Evolutionary conservation across 1,140 invertebrate species (phyloP).

Genomic region (Drosophila pseudoobscura): DNA sequence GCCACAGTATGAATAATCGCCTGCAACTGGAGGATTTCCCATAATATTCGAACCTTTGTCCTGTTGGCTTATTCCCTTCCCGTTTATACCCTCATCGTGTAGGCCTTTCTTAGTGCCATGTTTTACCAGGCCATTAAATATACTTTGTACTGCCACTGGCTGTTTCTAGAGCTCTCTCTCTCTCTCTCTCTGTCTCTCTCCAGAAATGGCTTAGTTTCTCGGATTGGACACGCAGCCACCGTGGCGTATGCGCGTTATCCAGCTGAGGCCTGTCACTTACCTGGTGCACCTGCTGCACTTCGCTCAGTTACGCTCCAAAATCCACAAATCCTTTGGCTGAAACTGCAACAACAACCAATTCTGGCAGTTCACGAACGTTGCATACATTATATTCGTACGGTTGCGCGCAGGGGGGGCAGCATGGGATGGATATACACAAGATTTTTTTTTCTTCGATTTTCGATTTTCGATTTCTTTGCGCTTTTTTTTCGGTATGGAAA

Average conservation of each 20-base stretch:
- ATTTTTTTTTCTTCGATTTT: slow-evolving; percentile 13
- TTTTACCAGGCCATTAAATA: too few species aligned
- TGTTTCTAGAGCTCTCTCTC: slow-evolving; percentile 29
- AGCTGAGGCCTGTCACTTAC: slow-evolving; percentile 19
- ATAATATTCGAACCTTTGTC: too few species aligned
- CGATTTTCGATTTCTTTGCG: slow-evolving; percentile 12
- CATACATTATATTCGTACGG: slow-evolving; percentile 71
- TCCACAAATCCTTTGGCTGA: slow-evolving; percentile 82
- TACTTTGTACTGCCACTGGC: background rate
- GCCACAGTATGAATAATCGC: too few species aligned
- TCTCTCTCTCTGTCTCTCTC: too few species aligned
- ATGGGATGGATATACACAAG: slow-evolving; percentile 29
- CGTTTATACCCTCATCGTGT: too few species aligned
- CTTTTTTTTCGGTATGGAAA: slow-evolving; percentile 34
- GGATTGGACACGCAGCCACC: slow-evolving; percentile 62
- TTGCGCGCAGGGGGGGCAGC: slow-evolving; percentile 17
- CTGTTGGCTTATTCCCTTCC: too few species aligned
- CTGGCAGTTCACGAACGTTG: slow-evolving; percentile 67
- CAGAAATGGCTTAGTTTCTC: slow-evolving; percentile 31
- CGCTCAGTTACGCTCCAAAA: slow-evolving; percentile 65
- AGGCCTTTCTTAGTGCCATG: too few species aligned
- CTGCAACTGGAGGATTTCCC: too few species aligned
- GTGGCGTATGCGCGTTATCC: slow-evolving; percentile 65
- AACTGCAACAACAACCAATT: slow-evolving; percentile 82
- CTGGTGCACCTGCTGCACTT: slow-evolving; percentile 68